Percentiles rank a stretch among this genome's conserved stretches.
Conservation (phyloP, 2,113 vertebrate genomes). For the Dasyornis broadbenti region DNA sequence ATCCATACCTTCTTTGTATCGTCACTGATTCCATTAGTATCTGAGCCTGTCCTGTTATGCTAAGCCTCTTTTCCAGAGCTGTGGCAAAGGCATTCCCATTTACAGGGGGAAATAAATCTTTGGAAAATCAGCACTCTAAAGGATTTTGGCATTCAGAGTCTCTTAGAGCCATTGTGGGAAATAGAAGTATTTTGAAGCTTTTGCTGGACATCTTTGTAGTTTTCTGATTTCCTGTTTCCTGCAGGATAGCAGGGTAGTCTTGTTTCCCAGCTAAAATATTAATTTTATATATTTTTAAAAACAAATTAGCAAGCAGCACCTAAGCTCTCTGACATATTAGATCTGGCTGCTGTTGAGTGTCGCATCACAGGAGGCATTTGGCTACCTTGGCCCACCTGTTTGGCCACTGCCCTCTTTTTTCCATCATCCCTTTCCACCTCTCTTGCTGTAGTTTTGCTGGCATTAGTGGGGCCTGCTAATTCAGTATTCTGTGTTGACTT, state of each 20-base stretch:
- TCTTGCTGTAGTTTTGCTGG: neutral
- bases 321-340: rapidly evolving
- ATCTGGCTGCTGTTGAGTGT: neutral
- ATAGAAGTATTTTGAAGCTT: neutral
- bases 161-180: neutral
- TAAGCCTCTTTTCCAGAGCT: conserved; percentile 12
- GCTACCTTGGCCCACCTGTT: neutral
- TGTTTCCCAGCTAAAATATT: neutral
- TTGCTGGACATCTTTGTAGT: neutral
- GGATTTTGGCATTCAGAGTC: neutral
- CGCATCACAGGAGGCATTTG: neutral
- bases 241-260: neutral
- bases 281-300: neutral
- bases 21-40: neutral
- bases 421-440: neutral
- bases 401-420: neutral
- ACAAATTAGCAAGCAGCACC: neutral
- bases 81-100: neutral
- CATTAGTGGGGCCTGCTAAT: neutral
- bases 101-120: neutral
- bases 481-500: neutral
- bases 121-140: neutral
- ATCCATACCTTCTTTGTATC: neutral
- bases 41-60: neutral
- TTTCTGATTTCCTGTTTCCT: neutral